Conservation (phyloP, 2,113 vertebrate species). For the Ageneiosus marmoratus region DNA sequence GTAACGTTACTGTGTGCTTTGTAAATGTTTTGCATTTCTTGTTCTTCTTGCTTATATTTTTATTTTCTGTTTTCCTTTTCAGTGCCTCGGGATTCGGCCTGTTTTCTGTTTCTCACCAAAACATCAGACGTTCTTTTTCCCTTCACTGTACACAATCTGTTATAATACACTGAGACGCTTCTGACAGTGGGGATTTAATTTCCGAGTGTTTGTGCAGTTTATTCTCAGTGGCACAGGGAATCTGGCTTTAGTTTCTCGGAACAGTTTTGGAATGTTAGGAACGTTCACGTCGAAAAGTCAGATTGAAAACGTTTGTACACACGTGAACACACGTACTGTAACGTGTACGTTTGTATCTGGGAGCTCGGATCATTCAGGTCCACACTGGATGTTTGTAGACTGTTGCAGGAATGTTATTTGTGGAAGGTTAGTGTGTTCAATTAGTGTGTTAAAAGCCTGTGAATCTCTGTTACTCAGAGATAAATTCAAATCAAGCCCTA, state of each 20-base stretch:
- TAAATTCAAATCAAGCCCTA: too few species aligned
- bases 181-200: not conserved
- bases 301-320: too few species aligned
- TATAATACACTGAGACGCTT: not conserved
- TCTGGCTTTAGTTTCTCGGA: too few species aligned
- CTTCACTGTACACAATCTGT: not conserved
- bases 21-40: conserved; percentile 3
- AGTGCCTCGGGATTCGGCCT: not conserved
- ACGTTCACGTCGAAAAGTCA: too few species aligned
- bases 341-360: too few species aligned
- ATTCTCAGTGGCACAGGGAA: not conserved
- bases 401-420: not conserved
- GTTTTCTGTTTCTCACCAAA: not conserved
- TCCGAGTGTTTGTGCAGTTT: too few species aligned
- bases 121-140: not conserved
- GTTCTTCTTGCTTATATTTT: not conserved
- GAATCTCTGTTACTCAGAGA: too few species aligned
- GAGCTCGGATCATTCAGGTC: not conserved
- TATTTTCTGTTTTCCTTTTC: not conserved
- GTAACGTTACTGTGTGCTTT: not conserved
- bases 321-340: too few species aligned
- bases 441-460: not conserved
- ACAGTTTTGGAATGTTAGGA: too few species aligned
- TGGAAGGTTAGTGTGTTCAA: not conserved
- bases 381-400: not conserved